Evolutionary conservation across 2,113 vertebrate species (phyloP), one percentile per base, ranked within the genome.

Genomic region (Heterotilapia buettikoferi): DNA sequence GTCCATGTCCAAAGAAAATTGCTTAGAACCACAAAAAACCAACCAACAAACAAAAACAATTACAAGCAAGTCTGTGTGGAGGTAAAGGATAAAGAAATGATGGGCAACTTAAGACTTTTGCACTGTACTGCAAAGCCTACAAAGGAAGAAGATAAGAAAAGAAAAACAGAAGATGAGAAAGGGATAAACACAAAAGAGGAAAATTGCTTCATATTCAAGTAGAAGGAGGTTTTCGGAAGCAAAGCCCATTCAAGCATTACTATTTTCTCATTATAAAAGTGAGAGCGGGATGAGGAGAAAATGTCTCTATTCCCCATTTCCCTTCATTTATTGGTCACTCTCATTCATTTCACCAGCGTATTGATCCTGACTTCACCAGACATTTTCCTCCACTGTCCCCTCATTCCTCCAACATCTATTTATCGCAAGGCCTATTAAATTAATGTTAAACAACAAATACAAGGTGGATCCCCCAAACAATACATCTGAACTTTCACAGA

Each of bases 201-300:
- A 82, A 86, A 89, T 82, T 2, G 85, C 87, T 87, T 90, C 53
- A 84, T 47, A 86, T 87, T 82, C 33, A 80, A 80, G 78, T 18
- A 18, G 73, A 86, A 83, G 71, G 50, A 86, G 83, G 82, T 92
- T 81, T 83, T 86, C 19, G 10, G 85, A 56, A 18, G 89, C 53
- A 83, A 90, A 83, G 84, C 57, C 57, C 90, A 88, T 61, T 93
- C 80, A 88, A 94, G 89, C 93, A 90, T 94, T 89, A 87, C 93
- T 16, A 61, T 92, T 93, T 93, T 91, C 84, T 90, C 84, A 94
- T 95, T 94, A 94, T 82, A 79, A 89, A 86, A 90, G 50, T 21
- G 45, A 33, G 43, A 63, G 71, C 33, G 45, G 82, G 76, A 90
- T 82, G 80, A 91, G 36, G 16, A 80, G 84, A 89, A 86, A 93